Conservation (phyloP, 2,113 vertebrate genomes). For the Ochotona princeps region DNA sequence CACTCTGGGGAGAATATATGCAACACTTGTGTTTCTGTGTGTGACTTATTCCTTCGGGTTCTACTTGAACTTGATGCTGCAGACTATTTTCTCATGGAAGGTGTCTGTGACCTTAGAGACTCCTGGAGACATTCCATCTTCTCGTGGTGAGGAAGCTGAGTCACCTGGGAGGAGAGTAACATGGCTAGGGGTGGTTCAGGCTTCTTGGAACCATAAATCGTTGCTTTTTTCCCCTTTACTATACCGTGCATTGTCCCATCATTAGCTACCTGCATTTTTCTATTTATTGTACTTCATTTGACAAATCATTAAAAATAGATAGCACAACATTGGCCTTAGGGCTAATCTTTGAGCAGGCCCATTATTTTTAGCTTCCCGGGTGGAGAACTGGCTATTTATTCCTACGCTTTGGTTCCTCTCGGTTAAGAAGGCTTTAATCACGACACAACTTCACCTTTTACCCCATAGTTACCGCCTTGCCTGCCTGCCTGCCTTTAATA, state of each 20-base stretch:
- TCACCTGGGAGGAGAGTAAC: background rate
- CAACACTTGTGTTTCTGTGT: too few species aligned
- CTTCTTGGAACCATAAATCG: background rate
- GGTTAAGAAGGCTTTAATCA: constrained; percentile 78
- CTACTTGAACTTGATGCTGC: background rate
- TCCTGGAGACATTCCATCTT: background rate
- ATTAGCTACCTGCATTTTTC: constrained; percentile 59
- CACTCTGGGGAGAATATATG: too few species aligned
- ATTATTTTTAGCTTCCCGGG: constrained; percentile 77
- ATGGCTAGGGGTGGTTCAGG: background rate
- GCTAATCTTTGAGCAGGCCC: constrained; percentile 67
- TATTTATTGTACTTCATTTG: constrained; percentile 74
- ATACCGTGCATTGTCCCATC: background rate
- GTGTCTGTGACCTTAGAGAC: background rate
- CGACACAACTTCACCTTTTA: constrained; percentile 76
- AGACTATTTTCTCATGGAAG: background rate
- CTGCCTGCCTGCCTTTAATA: constrained; percentile 69
- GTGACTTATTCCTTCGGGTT: background rate
- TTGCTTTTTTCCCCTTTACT: background rate
- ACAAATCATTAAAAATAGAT: constrained; percentile 81
- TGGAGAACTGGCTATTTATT: constrained; percentile 76
- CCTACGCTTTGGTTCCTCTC: constrained; percentile 36
- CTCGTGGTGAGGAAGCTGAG: background rate
- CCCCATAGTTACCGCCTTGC: constrained; percentile 57
- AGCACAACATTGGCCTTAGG: constrained; percentile 61